Evolutionary conservation across 2,113 vertebrate genomes (phyloP).

Genomic region (Dolichallabes microphthalmus): DNA sequence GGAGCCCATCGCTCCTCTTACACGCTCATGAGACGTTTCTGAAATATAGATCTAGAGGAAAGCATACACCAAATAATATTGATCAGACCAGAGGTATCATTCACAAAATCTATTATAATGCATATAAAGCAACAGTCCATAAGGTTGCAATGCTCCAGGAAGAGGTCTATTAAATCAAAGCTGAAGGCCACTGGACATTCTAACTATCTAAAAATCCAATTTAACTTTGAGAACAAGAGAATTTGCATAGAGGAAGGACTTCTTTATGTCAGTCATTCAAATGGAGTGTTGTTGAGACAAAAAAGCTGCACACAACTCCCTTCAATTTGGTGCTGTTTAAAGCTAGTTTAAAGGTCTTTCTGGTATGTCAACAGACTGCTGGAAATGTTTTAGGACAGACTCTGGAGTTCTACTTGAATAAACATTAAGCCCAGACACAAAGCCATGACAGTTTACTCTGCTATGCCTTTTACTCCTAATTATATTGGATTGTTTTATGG

Average conservation of each 20-base stretch:
- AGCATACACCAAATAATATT: neutral
- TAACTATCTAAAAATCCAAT: too few relatives aligned
- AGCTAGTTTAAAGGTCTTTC: conserved; percentile 8
- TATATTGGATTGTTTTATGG: neutral
- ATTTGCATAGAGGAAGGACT: neutral
- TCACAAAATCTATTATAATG: neutral
- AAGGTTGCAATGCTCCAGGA: neutral
- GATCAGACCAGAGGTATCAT: neutral
- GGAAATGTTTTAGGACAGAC: neutral
- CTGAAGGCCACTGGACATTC: neutral
- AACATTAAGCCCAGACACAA: neutral
- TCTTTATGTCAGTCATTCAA: neutral
- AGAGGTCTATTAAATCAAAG: neutral
- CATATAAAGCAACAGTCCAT: neutral
- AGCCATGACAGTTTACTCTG: neutral
- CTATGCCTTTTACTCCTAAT: neutral
- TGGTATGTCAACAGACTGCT: neutral
- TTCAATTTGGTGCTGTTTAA: neutral
- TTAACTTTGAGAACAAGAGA: neutral
- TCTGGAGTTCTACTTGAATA: neutral
- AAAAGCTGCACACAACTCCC: neutral
- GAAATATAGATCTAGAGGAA: conserved; percentile 85
- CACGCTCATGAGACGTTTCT: conserved; percentile 82
- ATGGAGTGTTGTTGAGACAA: neutral
- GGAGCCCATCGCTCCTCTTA: conserved; percentile 85